These are phyloP conservation scores for Columba janthina DNA, from an alignment of 2,113 vertebrate genomes.

Conservation along the genomic window DNA sequence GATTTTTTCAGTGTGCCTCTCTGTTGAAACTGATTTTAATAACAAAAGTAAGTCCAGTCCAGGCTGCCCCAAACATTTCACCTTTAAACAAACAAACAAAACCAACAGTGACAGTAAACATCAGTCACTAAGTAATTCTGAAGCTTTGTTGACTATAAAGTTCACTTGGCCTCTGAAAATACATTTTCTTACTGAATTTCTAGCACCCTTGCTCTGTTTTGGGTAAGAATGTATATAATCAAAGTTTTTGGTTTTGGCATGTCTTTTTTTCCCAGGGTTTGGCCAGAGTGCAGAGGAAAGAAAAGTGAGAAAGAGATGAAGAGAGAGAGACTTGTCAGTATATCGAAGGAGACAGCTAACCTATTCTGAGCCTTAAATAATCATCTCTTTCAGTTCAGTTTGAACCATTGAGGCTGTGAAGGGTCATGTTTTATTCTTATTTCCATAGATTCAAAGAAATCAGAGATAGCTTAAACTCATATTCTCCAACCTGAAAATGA, in stretches of 20 bases:
- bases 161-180: neutral
- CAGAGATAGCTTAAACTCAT: neutral
- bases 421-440: neutral
- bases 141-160: neutral
- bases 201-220: neutral
- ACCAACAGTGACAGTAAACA: neutral
- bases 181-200: neutral
- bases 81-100: slow-evolving; percentile 6
- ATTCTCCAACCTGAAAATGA: slow-evolving; percentile 23
- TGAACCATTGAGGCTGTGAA: neutral
- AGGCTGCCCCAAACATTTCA: neutral
- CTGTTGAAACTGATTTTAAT: neutral
- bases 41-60: neutral
- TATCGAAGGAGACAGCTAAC: neutral
- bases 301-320: neutral
- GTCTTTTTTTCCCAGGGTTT: neutral
- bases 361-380: slow-evolving; percentile 17
- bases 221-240: neutral
- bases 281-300: neutral
- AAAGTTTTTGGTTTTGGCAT: neutral
- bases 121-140: neutral
- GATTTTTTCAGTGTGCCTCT: neutral
- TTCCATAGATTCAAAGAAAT: neutral
- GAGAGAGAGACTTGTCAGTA: neutral
- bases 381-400: neutral